phyloP scores from a whole-genome alignment of 2,888 invertebrate species.

The Magallana nippona region DNA sequence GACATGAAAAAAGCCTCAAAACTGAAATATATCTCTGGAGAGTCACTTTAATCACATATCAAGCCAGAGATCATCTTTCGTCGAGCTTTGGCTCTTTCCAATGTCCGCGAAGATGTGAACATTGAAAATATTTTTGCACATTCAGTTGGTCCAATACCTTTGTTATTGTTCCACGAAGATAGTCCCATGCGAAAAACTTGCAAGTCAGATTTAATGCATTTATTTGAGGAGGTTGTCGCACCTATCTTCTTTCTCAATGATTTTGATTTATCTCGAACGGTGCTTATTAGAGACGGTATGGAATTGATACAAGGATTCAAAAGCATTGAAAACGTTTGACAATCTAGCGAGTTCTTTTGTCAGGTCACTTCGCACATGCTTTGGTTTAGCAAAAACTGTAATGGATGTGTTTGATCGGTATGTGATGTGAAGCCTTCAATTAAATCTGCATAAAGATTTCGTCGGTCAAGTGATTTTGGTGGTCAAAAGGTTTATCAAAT shows the following conservation, averaged over 20 bases:
- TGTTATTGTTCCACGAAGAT: slow-evolving; percentile 38
- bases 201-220: slow-evolving; percentile 28
- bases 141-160: slow-evolving; percentile 34
- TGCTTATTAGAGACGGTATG: neutral
- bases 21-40: too few species aligned
- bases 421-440: neutral
- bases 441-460: neutral
- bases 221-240: neutral
- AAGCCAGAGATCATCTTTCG: too few species aligned
- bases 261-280: neutral
- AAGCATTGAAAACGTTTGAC: too few species aligned
- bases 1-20: too few species aligned
- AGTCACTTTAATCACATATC: too few species aligned
- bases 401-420: too few species aligned
- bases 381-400: too few species aligned
- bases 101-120: slow-evolving; percentile 31
- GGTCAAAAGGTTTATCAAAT: neutral
- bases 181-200: slow-evolving; percentile 36
- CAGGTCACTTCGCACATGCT: too few species aligned
- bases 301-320: too few species aligned
- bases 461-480: neutral
- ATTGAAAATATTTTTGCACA: slow-evolving; percentile 15
- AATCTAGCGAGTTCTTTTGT: too few species aligned
- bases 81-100: too few species aligned
- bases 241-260: neutral